These are phyloP conservation scores for Nesoenas mayeri DNA, from an alignment of 2,113 vertebrate genomes.

Conservation along the genomic window DNA sequence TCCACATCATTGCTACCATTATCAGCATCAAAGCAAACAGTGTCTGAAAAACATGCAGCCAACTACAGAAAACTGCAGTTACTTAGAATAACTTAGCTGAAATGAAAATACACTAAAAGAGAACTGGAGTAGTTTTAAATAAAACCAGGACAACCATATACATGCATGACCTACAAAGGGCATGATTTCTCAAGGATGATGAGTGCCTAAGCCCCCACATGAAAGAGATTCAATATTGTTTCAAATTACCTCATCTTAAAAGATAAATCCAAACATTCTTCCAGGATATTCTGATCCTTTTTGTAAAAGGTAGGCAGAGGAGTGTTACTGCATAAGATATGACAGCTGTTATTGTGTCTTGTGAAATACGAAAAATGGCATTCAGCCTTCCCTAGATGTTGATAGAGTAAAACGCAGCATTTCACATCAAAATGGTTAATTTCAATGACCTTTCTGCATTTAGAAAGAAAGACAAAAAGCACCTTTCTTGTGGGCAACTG, in stretches of 20 bases:
- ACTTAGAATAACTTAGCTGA: too few species aligned
- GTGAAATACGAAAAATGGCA: background rate
- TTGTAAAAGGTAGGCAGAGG: background rate
- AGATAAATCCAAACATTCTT: background rate
- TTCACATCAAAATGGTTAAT: constrained; percentile 15
- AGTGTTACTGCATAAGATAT: background rate
- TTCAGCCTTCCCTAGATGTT: background rate
- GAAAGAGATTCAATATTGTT: background rate
- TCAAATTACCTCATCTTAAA: background rate
- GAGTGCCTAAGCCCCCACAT: background rate
- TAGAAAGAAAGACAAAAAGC: background rate
- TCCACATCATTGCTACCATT: too few species aligned
- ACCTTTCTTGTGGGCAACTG: background rate
- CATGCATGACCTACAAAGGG: background rate
- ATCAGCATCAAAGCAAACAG: too few species aligned
- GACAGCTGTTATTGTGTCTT: background rate
- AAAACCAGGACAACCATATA: too few species aligned
- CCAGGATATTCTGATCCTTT: background rate
- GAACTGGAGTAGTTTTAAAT: too few species aligned
- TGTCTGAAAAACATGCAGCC: too few species aligned
- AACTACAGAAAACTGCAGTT: too few species aligned
- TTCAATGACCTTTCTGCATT: background rate
- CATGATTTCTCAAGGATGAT: background rate
- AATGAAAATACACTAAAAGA: too few species aligned
- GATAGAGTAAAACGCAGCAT: background rate